Base-by-base conservation (phyloP, 2,888 invertebrate genomes). In the Dendrolimus pini region DNA sequence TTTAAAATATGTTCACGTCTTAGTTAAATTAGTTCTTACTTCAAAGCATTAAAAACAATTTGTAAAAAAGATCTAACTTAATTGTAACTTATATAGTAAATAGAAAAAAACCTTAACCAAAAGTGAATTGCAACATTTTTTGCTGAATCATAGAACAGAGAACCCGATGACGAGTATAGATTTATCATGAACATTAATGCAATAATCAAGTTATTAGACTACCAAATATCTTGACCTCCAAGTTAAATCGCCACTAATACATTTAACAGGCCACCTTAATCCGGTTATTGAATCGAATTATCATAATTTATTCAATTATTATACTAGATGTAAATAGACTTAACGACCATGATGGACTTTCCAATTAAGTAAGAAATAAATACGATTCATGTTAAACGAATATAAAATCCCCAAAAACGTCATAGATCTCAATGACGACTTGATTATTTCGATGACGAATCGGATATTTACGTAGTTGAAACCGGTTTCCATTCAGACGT, bases 71-170 rank as follows among this genome's bases (percentile, higher is more conserved):
- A 18, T 2, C 18, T 18, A 18, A 18, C 18, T 18, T 18, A 18
- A 18, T 18, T 3, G 18, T 30, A 30, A 30, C 30, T 6, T 30
- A 30, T 6, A 6, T 3, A 3, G 30, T 3, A 30, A 30, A 30
- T 30, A 30, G 30, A 12, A 13, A 30, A n/a, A 30, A 30, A 9
- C 30, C 10, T 18, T 9, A 54, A 69, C 55, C 30, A 30, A 30
- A 30, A 30, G 30, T 30, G 30, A 30, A 30, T 30, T 30, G 30
- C 30, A 30, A 30, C 30, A 30, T 30, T 30, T 30, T 30, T 30
- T 30, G 18, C 30, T 30, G 30, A 30, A 30, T 30, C 30, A 30
- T 30, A 30, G 18, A 30, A 30, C 18, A 18, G 18, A 18, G 18
- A 30, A 30, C 30, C 30, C 30, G 30, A 30, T 30, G 30, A 30